Evolutionary conservation across 2,797 vertebrate genomes (phyloP).

Genomic region (Enteromius thamalakanensis): DNA sequence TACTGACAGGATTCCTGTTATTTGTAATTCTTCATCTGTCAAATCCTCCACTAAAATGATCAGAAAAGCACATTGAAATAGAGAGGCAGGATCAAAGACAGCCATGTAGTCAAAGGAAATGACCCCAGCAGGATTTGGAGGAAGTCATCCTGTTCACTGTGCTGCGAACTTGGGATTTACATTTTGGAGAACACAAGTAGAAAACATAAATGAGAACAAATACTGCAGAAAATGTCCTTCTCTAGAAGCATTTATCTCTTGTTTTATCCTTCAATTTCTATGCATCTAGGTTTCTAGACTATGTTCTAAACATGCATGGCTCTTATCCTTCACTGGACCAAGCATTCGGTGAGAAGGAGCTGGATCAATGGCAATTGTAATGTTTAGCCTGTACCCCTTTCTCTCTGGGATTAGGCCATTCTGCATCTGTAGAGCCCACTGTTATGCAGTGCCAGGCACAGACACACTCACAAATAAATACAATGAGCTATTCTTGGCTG

Average conservation of each 20-base stretch:
- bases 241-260: neutral
- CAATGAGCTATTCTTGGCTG: slow-evolving; percentile 52
- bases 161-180: neutral
- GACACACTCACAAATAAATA: slow-evolving; percentile 62
- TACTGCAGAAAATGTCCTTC: neutral
- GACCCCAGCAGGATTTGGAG: neutral
- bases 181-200: neutral
- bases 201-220: neutral
- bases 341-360: neutral
- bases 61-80: neutral
- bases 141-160: slow-evolving; percentile 17
- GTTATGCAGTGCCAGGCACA: slow-evolving; percentile 71
- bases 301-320: neutral
- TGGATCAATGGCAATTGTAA: slow-evolving; percentile 30
- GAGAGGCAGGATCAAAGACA: neutral
- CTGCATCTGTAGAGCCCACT: slow-evolving; percentile 39
- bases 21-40: neutral
- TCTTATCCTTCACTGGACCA: neutral
- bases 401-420: slow-evolving; percentile 8
- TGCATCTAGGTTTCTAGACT: neutral
- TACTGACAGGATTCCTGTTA: no score
- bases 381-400: slow-evolving; percentile 10
- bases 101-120: neutral
- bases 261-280: slow-evolving; percentile 4
- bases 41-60: neutral